Percentiles rank a stretch among this genome's conserved stretches.
phyloP scores from a whole-genome alignment of 2,797 vertebrate species.

The Peromyscus aztecus region DNA sequence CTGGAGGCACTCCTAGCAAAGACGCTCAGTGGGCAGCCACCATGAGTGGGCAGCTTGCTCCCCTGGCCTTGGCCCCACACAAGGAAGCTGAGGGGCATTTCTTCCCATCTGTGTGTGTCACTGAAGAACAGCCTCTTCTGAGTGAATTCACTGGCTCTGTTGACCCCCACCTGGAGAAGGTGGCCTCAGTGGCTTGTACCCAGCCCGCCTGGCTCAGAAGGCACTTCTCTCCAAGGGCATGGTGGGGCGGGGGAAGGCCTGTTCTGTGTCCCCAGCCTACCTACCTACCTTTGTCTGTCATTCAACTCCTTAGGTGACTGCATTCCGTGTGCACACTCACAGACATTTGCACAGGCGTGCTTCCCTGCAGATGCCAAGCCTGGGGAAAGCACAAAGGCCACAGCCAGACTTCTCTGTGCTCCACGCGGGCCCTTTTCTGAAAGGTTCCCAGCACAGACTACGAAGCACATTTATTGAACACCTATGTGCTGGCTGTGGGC shows the following conservation, averaged over 20 bases:
- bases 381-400: neutral
- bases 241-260: neutral
- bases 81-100: neutral
- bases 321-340: fast-evolving
- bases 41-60: neutral
- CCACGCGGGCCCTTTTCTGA: neutral
- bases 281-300: neutral
- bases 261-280: neutral
- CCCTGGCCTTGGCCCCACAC: neutral
- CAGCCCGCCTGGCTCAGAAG: neutral
- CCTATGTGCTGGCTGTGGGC: neutral
- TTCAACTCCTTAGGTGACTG: neutral
- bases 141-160: neutral
- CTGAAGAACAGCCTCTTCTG: neutral
- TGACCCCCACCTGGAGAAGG: neutral
- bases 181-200: neutral
- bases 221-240: neutral
- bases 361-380: neutral
- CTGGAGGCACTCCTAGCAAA: neutral
- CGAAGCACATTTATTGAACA: neutral
- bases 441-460: neutral
- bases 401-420: neutral
- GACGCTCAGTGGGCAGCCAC: neutral
- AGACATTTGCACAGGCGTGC: too few relatives aligned
- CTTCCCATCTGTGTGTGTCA: neutral